Evolutionary conservation across 2,888 invertebrate species (phyloP).

Genomic region (Scelioninae gen. 1): DNA sequence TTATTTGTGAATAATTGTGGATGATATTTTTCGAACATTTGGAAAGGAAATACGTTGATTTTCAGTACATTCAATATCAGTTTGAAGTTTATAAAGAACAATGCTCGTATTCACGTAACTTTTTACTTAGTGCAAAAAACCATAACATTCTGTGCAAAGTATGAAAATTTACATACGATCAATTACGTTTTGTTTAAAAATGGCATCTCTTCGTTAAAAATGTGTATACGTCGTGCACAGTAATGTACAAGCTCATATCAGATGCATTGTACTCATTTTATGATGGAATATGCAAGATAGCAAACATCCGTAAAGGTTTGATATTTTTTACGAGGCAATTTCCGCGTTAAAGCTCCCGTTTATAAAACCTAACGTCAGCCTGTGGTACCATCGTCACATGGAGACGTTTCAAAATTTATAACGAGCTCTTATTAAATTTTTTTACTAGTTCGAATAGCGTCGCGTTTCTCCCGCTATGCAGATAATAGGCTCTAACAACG

Average conservation of each 20-base stretch:
- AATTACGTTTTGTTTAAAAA: conserved; percentile 22
- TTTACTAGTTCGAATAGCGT: conserved; percentile 40
- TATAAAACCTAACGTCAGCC: conserved; percentile 61
- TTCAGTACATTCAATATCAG: too few relatives aligned
- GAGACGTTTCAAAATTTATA: conserved; percentile 53
- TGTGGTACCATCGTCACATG: conserved; percentile 47
- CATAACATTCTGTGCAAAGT: not conserved
- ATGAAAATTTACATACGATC: conserved; percentile 3
- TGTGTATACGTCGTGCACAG: conserved; percentile 2
- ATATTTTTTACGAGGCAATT: conserved; percentile 65
- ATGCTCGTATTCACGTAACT: too few relatives aligned
- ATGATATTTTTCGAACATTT: too few relatives aligned
- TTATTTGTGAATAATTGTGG: too few relatives aligned
- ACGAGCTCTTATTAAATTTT: conserved; percentile 56
- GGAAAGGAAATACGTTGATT: too few relatives aligned
- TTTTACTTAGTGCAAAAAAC: conserved; percentile 1
- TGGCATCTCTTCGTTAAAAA: conserved; percentile 22
- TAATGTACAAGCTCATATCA: conserved; percentile 34
- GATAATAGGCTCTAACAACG: conserved; percentile 24
- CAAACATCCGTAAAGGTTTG: conserved; percentile 55
- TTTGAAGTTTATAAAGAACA: too few relatives aligned
- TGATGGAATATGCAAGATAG: conserved; percentile 60
- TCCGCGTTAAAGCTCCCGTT: conserved; percentile 54
- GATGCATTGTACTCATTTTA: conserved; percentile 55
- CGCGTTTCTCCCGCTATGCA: conserved; percentile 5